phyloP scores from a whole-genome alignment of 2,888 invertebrate genomes.

The Andrena dorsata region DNA sequence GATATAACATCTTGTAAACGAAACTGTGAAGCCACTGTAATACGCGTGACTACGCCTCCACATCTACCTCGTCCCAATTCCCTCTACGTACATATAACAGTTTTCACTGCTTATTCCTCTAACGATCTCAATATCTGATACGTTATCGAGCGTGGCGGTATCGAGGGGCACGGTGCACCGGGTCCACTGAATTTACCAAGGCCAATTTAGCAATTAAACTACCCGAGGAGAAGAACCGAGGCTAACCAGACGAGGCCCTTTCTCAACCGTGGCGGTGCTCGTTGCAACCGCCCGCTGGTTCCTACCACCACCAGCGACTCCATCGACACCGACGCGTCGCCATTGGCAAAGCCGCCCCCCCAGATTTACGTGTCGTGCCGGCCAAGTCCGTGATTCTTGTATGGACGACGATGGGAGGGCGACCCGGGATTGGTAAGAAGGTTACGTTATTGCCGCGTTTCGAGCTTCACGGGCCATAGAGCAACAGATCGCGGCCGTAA shows the following conservation, averaged over 20 bases:
- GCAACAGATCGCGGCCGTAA: constrained; percentile 76
- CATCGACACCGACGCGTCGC: constrained; percentile 41
- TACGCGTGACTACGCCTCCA: background rate
- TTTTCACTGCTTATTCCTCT: background rate
- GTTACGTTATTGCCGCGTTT: constrained; percentile 80
- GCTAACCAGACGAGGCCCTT: constrained; percentile 73
- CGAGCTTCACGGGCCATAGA: constrained; percentile 81
- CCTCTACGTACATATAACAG: background rate
- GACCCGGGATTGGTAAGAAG: constrained; percentile 79
- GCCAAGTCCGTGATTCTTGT: constrained; percentile 63
- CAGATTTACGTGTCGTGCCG: constrained; percentile 67
- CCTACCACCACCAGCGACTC: background rate
- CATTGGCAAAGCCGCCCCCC: constrained; percentile 54
- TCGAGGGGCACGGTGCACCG: constrained; percentile 29
- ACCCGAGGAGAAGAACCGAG: constrained; percentile 79
- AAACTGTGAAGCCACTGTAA: background rate
- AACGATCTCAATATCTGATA: background rate
- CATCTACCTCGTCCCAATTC: background rate
- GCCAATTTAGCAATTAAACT: constrained; percentile 82
- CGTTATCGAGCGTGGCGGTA: background rate
- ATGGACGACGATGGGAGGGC: constrained; percentile 49
- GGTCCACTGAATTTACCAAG: constrained; percentile 67
- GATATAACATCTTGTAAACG: constrained; percentile 12
- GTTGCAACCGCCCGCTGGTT: constrained; percentile 42
- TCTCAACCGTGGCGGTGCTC: constrained; percentile 49